Evolutionary conservation across 2,888 invertebrate genomes (phyloP), one percentile per base, ranked within the genome.

Genomic region (Proisotoma minuta): DNA sequence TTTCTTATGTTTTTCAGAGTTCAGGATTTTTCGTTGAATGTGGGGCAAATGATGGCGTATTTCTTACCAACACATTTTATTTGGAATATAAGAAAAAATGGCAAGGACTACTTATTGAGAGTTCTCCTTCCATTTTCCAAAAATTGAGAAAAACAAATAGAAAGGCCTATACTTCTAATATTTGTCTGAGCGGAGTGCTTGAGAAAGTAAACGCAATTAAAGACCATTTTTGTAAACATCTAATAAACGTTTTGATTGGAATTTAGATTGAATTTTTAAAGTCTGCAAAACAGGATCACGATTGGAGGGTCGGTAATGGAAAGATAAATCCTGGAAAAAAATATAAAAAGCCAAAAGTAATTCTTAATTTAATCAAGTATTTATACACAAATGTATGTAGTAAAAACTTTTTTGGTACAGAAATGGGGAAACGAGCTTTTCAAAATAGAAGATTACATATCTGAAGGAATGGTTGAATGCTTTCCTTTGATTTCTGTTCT

Each of bases 31-130:
- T 77, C 63, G 70, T 78, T 15, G 78, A 78, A 68, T 77, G 76
- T 60, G 78, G 78, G 8, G 78, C 77, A 2, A 65, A 77, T 59
- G 76, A 77, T 69, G 78, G 78, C 2, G 77, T 76, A 65, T 75
- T 75, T 18, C 68, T 76, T n/a, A 77, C 78, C 8, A 77, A 78
- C 62, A 76, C 76, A 8, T 64, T 77, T 2, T 75, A 73, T 58
- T 73, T 78, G 47, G 78, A 78, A 68, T 69, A 73, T 53, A 65
- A 69, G 5, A 66, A 74, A 15, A 74, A 74, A 20, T 78, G 78
- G 77, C 72, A 63, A 4, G 77, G 77, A 1, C 57, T 77, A 8
- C 70, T 77, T 10, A 72, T 77, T 24, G 77, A 77, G 66, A 75
- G 74, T n/a, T 76, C 77, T 63, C 75, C 76, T 4, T 65, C 56